These are phyloP conservation scores for Leucopternis melanops DNA, from an alignment of 2,113 vertebrate genomes.

Conservation along the genomic window DNA sequence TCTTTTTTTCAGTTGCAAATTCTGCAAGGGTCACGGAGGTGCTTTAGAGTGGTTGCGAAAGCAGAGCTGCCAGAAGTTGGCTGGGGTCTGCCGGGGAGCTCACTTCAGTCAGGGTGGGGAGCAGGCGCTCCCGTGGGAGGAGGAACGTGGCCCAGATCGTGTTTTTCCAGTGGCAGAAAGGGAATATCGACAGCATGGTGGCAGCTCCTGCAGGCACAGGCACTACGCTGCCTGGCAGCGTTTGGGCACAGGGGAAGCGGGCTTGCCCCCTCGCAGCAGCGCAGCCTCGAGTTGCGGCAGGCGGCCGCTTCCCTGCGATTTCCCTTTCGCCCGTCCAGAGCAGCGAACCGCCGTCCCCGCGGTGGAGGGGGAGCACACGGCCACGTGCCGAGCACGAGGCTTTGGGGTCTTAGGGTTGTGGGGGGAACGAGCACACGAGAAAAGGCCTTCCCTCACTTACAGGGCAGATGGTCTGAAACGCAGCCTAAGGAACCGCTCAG, in stretches of 20 bases:
- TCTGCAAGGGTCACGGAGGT: neutral
- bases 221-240: neutral
- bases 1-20: neutral
- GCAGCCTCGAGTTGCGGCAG: accelerated
- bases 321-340: neutral
- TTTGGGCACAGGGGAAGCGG: neutral
- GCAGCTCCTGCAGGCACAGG: neutral
- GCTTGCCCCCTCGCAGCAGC: neutral
- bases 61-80: neutral
- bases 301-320: neutral
- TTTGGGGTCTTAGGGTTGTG: accelerated
- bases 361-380: accelerated
- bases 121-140: no score
- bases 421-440: accelerated
- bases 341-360: accelerated
- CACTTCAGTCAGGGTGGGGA: no score
- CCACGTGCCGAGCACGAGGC: accelerated
- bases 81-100: neutral
- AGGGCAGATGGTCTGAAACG: neutral
- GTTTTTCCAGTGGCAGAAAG: neutral
- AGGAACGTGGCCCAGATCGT: accelerated
- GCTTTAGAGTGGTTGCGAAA: neutral
- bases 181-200: accelerated
- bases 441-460: neutral
- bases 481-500: neutral